Base-by-base conservation (phyloP, 2,888 invertebrate species). In the Cordylochernes scorpioides region DNA sequence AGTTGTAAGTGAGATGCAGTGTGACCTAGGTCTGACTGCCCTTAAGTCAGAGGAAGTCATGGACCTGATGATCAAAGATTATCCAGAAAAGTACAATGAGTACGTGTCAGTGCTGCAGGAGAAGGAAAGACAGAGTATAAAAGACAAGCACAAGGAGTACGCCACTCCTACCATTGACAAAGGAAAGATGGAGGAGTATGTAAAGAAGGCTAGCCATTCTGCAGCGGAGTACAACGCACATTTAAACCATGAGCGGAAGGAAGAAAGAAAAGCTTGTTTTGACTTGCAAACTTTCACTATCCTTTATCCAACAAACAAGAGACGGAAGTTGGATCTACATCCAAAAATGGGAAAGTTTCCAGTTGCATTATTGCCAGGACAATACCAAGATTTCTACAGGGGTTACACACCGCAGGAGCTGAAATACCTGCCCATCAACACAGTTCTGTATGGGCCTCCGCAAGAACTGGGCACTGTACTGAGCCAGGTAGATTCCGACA, bases 361-460 rank as follows among this genome's bases (percentile, higher is more conserved):
- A 13, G 68, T 88, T 36, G 70, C 91, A 25, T 59, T 97, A 39
- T 69, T 97, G 44, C 84, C 88, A 19, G 91, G 91, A n/a, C 97
- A 97, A 58, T 94, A 68, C 58, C 73, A 75, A 42, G 78, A 86
- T 53, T 64, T 65, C 49, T 88, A 72, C 55, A 67, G 55, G 65
- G 60, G 60, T 33, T 88, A 78, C 51, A 68, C 72, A 3, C 60
- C 78, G 4, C 65, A 70, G 9, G 82, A 91, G 54, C 59, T 94
- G 32, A 73, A 77, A 48, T 78, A 77, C 50, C 69, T 86, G 57
- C 97, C 97, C 1, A 51, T 97, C 27, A 86, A 80, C 52, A 86
- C 91, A 6, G 73, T 75, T 36, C 49, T 82, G 32, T 70, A 69
- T 45, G 65, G 67, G 19, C 63, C 46, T 10, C 24, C 35, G 7